Conservation (phyloP, 2,888 invertebrate species). For the Metacarcinus magister region DNA sequence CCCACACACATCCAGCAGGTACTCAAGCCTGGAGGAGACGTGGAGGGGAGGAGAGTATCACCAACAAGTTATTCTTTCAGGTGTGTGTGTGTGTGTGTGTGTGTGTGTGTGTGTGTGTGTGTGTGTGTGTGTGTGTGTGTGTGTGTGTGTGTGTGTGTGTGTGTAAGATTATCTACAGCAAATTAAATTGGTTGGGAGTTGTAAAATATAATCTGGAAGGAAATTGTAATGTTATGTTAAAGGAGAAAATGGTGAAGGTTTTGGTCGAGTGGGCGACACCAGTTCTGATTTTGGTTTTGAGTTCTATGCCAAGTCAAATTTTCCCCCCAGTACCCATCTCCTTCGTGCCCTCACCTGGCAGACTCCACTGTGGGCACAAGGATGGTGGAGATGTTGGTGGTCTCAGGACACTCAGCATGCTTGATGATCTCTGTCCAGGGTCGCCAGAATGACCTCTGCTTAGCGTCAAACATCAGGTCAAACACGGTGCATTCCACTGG, state of each 20-base stretch:
- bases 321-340: not conserved
- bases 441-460: constrained; percentile 84
- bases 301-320: not conserved
- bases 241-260: no score
- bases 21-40: constrained; percentile 59
- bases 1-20: constrained; percentile 72
- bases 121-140: no score
- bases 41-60: not conserved
- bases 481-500: constrained; percentile 92
- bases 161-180: no score
- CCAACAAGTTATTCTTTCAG: not conserved
- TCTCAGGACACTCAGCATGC: constrained; percentile 84
- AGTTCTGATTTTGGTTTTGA: not conserved
- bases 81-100: not conserved
- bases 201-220: no score
- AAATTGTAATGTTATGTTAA: no score
- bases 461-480: constrained; percentile 93
- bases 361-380: constrained; percentile 86
- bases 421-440: constrained; percentile 85
- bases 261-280: not conserved
- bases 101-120: no score
- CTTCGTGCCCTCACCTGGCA: constrained; percentile 83
- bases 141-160: no score
- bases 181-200: no score
- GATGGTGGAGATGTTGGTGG: constrained; percentile 84